A percentile compares a stretch with the other conserved stretches of the same genome.
phyloP scores from a whole-genome alignment of 1,140 invertebrate genomes.

The Homarus americanus region DNA sequence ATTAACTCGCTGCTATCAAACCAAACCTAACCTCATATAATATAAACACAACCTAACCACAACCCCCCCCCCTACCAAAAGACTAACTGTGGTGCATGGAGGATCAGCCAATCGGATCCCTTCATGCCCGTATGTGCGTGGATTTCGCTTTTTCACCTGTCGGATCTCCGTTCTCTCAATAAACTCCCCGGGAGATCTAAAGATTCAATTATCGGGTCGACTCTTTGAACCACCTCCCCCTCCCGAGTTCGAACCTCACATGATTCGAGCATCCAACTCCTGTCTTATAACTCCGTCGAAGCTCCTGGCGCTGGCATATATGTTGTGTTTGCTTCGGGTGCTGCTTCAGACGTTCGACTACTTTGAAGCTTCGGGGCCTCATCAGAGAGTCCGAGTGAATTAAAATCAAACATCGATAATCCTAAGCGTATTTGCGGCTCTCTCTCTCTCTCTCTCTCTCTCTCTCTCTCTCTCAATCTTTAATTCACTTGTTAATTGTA shows the following conservation, averaged over 20 bases:
- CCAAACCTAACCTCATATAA: too few relatives aligned
- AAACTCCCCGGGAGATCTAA: not conserved
- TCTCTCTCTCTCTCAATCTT: not conserved
- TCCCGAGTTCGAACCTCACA: not conserved
- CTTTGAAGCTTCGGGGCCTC: not conserved
- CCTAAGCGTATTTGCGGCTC: not conserved
- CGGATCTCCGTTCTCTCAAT: not conserved
- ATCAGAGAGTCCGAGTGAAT: not conserved
- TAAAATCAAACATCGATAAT: constrained; percentile 5
- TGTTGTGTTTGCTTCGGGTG: not conserved
- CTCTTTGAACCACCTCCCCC: not conserved
- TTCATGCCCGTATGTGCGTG: not conserved
- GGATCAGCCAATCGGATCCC: not conserved
- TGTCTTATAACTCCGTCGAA: not conserved
- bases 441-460: not conserved
- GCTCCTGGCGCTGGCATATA: not conserved
- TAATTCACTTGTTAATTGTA: too few relatives aligned
- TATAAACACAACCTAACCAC: too few relatives aligned
- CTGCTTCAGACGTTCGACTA: not conserved
- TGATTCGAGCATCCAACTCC: not conserved
- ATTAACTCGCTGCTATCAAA: too few relatives aligned
- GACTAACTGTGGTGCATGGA: not conserved
- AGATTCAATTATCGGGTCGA: not conserved
- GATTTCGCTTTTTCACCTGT: not conserved
- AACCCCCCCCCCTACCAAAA: too few relatives aligned